Conservation (phyloP, 1,140 invertebrate species). For the Sitobion miscanthi region DNA sequence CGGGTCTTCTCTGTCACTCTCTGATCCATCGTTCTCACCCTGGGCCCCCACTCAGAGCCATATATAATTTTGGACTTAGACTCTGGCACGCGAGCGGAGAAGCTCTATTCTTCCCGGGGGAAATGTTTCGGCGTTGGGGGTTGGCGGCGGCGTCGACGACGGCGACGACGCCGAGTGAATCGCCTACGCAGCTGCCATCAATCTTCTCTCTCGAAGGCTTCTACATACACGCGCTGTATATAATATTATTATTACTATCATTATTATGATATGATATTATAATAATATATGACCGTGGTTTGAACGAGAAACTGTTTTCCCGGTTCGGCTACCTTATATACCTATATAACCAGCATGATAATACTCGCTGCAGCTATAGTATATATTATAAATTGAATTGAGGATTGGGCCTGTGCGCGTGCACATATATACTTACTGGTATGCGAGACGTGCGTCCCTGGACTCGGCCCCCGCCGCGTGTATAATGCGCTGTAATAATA, state of each 20-base stretch:
- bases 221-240: background rate
- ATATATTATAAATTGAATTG: background rate
- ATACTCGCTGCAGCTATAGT: background rate
- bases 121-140: background rate
- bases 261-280: background rate
- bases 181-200: background rate
- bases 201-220: background rate
- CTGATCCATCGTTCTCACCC: background rate
- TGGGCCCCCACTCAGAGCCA: too few relatives aligned
- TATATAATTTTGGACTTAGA: background rate
- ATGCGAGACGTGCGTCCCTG: background rate
- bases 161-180: background rate
- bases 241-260: background rate
- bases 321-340: background rate
- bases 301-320: background rate
- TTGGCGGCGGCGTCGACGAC: too few relatives aligned
- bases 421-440: background rate
- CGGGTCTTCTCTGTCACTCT: background rate
- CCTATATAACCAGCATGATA: background rate
- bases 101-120: background rate
- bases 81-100: background rate
- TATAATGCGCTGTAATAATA: background rate
- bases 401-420: background rate
- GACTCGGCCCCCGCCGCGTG: background rate
- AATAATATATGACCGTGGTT: background rate